Evolutionary conservation across 92 coral and sea anemone species (phyloP).

Genomic region (Palythoa grandis): DNA sequence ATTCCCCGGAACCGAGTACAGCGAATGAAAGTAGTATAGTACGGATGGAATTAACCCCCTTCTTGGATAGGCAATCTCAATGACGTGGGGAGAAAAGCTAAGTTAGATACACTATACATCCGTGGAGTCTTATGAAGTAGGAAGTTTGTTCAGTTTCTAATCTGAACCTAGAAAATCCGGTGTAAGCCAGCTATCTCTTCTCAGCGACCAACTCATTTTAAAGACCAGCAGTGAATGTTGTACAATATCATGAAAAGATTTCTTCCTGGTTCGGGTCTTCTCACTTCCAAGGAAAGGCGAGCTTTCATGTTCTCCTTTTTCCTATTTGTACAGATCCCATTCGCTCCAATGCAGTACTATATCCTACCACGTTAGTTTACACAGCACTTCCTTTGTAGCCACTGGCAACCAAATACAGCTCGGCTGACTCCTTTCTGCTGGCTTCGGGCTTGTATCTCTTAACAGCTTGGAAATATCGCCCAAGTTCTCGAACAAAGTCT

Average conservation of each 20-base stretch:
- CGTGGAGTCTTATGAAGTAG: no score
- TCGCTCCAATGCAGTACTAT: background rate
- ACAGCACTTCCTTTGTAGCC: conserved; percentile 54
- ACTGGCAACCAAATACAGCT: conserved; percentile 75
- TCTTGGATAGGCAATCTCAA: no score
- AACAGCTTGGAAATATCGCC: conserved; percentile 61
- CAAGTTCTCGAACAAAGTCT: conserved; percentile 69
- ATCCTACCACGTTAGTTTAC: conserved; percentile 35
- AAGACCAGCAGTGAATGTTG: no score
- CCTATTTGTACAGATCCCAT: background rate
- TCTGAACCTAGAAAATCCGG: no score
- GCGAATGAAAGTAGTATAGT: no score
- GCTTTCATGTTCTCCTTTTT: background rate
- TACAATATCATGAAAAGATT: background rate
- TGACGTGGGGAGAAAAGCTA: no score
- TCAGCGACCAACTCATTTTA: no score
- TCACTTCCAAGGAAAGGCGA: background rate
- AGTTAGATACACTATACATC: no score
- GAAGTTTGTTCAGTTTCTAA: no score
- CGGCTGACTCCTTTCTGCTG: conserved; percentile 86
- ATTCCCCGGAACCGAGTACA: no score
- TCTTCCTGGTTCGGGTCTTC: background rate
- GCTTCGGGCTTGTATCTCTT: conserved; percentile 83
- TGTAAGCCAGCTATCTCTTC: no score
- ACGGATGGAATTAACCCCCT: no score